Base-by-base conservation (phyloP, 1,140 invertebrate genomes). In the Tetraneura akinire region DNA sequence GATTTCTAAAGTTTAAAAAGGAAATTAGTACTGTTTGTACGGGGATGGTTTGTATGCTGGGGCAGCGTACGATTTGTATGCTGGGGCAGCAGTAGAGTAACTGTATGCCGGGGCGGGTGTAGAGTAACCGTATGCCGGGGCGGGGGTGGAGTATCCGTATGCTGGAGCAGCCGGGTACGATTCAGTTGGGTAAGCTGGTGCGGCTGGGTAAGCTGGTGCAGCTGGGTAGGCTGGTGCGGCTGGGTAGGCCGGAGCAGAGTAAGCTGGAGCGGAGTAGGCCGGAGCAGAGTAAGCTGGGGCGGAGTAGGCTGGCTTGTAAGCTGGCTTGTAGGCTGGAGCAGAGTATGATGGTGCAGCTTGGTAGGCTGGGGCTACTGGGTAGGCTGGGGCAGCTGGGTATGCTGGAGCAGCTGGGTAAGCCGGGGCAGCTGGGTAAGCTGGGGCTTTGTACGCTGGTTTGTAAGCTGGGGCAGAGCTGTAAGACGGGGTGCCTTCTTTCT, bases 111-210 rank as follows among this genome's bases (percentile, higher is more conserved):
- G 81, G 11, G 81, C 60, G 14, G 81, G 81, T 8, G 78, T 57
- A 13, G 73, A 76, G 73, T 76, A 74, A 57, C 71, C 71, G 51
- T 74, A 80, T 26, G 80, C 80, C 14, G 80, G 81, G 42, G 81
- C 62, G 0, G 81, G 81, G 26, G 76, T 74, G 29, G 71, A 74
- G 71, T 74, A 74, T 74, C 71, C 71, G 71, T 76, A 80, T n/a
- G 81, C 81, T 57, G 81, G 74, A 18, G 68, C 64, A 23, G 62
- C 23, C 1, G 71, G 71, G 60, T 78, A 81, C 4, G 71, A 42
- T 26, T 62, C 70, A 81, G 60, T 66, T 55, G 81, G 60, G 80
- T 82, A 82, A 6, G 81, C 81, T 68, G 82, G 49, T 26, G 76
- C 80, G 9, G 80, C 55, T 45, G 70, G 18, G 80, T 81, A 81